These are phyloP conservation scores for Alexandromys fortis DNA, from an alignment of 2,113 vertebrate species.

Conservation along the genomic window DNA sequence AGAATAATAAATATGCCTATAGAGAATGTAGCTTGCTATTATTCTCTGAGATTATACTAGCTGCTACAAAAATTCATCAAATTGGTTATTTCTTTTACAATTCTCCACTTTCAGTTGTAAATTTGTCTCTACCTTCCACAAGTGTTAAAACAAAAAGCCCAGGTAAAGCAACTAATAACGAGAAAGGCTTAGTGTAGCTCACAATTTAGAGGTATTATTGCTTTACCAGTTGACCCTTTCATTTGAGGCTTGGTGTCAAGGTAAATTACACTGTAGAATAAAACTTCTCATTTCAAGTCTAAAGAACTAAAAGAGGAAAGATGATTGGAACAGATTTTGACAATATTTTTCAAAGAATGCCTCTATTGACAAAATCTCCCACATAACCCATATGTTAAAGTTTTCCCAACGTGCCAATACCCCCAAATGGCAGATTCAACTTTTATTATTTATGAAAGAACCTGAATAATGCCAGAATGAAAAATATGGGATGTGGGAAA, in stretches of 20 bases:
- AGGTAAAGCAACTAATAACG: neutral
- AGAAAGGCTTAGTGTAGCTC: neutral
- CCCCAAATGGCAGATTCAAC: too few relatives aligned
- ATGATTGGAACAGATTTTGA: too few relatives aligned
- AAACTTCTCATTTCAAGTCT: neutral
- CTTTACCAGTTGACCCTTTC: neutral
- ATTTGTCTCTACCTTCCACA: too few relatives aligned
- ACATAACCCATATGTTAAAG: too few relatives aligned
- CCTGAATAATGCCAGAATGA: neutral
- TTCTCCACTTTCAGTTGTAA: too few relatives aligned
- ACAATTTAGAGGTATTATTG: neutral
- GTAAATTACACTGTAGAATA: too few relatives aligned
- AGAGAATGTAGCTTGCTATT: neutral
- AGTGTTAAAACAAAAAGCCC: neutral
- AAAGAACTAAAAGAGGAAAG: neutral
- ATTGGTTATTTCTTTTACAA: neutral
- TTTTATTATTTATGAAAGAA: neutral
- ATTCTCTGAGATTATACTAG: neutral
- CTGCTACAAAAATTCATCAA: neutral
- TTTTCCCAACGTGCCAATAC: neutral
- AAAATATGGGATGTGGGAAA: neutral
- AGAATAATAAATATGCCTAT: neutral
- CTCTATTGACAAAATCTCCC: too few relatives aligned
- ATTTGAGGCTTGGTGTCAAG: neutral
- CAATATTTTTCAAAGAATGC: neutral